phyloP scores from a whole-genome alignment of 2,113 vertebrate species.

The Larimichthys polyactis region DNA sequence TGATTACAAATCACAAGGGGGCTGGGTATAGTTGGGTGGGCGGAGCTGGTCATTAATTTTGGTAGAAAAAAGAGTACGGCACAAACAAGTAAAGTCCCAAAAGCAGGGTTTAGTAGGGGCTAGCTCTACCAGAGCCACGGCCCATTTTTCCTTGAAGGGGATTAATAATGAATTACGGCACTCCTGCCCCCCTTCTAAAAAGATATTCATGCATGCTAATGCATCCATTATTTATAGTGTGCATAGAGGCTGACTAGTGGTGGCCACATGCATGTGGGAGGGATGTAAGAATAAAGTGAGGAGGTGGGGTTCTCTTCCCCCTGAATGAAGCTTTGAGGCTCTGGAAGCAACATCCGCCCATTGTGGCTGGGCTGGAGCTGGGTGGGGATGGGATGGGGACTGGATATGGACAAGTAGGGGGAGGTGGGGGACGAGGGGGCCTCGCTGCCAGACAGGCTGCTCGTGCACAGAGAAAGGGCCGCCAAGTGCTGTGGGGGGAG shows the following conservation, averaged over 20 bases:
- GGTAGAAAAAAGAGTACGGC: conserved; percentile 31
- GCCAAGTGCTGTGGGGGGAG: conserved; percentile 80
- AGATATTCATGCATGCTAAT: conserved; percentile 87
- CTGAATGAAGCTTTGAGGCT: conserved; percentile 72
- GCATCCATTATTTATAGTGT: conserved; percentile 87
- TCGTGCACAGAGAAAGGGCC: conserved; percentile 73
- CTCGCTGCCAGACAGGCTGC: conserved; percentile 80
- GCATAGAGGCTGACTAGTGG: conserved; percentile 76
- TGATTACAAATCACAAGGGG: conserved; percentile 49
- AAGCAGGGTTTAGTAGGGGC: conserved; percentile 73
- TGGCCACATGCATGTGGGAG: conserved; percentile 80
- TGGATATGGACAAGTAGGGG: conserved; percentile 66
- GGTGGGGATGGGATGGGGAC: conserved; percentile 69
- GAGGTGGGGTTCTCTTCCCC: conserved; percentile 67
- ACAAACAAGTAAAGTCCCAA: conserved; percentile 59
- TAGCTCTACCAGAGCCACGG: conserved; percentile 56
- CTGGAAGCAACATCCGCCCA: conserved; percentile 76
- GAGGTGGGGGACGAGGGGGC: conserved; percentile 59
- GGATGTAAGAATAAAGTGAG: conserved; percentile 67
- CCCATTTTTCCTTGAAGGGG: conserved; percentile 80
- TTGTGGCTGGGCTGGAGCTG: conserved; percentile 73
- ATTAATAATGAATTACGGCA: conserved; percentile 88
- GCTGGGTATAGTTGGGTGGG: conserved; percentile 20
- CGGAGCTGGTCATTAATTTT: conserved; percentile 54
- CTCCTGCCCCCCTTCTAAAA: conserved; percentile 77